Evolutionary conservation across 1,140 invertebrate genomes (phyloP).

Genomic region (Pemphigus obesinymphae): DNA sequence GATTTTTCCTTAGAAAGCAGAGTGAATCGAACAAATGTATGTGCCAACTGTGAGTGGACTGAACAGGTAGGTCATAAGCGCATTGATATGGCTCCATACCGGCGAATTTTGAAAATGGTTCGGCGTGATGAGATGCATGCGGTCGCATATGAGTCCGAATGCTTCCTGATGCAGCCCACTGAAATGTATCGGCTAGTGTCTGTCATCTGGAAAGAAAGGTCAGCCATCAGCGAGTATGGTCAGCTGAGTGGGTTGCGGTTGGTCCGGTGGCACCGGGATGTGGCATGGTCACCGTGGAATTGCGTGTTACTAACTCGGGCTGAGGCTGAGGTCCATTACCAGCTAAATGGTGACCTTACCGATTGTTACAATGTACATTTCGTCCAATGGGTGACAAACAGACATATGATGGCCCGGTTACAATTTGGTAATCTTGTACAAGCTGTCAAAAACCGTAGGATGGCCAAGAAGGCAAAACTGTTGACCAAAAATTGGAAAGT

Average conservation of each 20-base stretch:
- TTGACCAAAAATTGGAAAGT: slow-evolving; percentile 16
- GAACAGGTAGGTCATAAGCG: slow-evolving; percentile 44
- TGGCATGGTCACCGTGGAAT: slow-evolving; percentile 69
- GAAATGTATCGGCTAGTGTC: slow-evolving; percentile 63
- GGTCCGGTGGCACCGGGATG: slow-evolving; percentile 56
- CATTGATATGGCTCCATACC: slow-evolving; percentile 45
- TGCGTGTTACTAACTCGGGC: slow-evolving; percentile 62
- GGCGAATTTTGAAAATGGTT: slow-evolving; percentile 43
- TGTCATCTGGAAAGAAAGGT: slow-evolving; percentile 64
- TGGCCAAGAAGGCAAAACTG: background rate
- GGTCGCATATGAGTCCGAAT: slow-evolving; percentile 41
- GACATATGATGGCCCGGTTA: slow-evolving; percentile 40
- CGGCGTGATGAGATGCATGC: slow-evolving; percentile 44
- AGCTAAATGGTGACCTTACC: slow-evolving; percentile 12
- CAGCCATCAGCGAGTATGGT: slow-evolving; percentile 58
- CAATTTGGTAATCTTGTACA: slow-evolving; percentile 31
- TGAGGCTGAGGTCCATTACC: slow-evolving; percentile 60
- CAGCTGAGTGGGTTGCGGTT: slow-evolving; percentile 59
- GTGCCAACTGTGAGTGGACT: slow-evolving; percentile 44
- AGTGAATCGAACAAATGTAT: slow-evolving; percentile 42
- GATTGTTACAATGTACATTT: slow-evolving; percentile 42
- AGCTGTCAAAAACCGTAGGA: background rate
- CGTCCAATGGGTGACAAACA: slow-evolving; percentile 24
- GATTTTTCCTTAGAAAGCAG: slow-evolving; percentile 42
- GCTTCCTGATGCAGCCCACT: slow-evolving; percentile 45